phyloP scores from a whole-genome alignment of 2,888 invertebrate genomes.

The Petrolisthes cinctipes region DNA sequence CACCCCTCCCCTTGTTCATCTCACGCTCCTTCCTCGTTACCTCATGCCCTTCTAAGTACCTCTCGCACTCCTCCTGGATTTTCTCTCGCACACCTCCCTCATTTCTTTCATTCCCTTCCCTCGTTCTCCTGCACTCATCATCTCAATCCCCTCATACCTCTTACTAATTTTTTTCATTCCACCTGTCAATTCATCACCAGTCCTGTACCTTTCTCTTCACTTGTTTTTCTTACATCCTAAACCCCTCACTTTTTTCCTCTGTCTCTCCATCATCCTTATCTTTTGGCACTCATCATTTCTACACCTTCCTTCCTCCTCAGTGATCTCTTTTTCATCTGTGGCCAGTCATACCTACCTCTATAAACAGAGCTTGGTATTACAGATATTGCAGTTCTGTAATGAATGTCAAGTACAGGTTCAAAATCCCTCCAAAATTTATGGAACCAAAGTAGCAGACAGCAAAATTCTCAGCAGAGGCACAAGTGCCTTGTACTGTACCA shows the following conservation, averaged over 20 bases:
- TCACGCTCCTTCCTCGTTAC: neutral
- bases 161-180: neutral
- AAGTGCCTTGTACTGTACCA: too few species aligned
- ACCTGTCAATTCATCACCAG: neutral
- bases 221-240: neutral
- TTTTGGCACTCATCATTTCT: neutral
- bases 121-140: neutral
- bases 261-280: neutral
- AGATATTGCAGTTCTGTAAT: too few species aligned
- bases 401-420: too few species aligned
- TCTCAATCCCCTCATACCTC: too few species aligned
- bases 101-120: neutral
- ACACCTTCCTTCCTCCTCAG: neutral
- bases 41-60: neutral
- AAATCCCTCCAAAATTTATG: too few species aligned
- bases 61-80: neutral
- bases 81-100: neutral
- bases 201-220: neutral
- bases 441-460: too few species aligned
- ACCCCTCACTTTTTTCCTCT: neutral
- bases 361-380: constrained; percentile 70
- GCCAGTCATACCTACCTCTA: neutral
- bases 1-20: constrained; percentile 67
- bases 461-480: too few species aligned
- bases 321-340: neutral